Percentiles rank a stretch among this genome's conserved stretches.
These are phyloP conservation scores for Heterohyrax brucei DNA, from an alignment of 2,797 vertebrate species.

Conservation along the genomic window DNA sequence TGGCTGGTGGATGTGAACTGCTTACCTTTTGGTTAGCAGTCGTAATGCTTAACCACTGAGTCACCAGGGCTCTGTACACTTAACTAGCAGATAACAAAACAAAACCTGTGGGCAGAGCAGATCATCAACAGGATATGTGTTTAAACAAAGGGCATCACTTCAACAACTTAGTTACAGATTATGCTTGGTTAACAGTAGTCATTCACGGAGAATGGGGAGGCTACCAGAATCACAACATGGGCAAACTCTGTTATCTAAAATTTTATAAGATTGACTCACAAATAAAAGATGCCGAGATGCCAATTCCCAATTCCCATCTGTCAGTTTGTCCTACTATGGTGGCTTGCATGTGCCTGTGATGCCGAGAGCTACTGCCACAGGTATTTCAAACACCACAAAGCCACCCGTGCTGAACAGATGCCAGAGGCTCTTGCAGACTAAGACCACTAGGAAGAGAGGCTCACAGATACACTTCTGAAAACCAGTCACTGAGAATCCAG, in stretches of 20 bases:
- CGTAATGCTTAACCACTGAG: no score
- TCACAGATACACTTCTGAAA: background rate
- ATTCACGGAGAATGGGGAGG: background rate
- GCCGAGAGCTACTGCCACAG: background rate
- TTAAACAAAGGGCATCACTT: background rate
- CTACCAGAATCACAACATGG: background rate
- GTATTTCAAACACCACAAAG: background rate
- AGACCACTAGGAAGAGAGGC: background rate
- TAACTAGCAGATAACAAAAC: background rate
- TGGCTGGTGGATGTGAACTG: no score
- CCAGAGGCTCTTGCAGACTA: no score
- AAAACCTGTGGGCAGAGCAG: background rate
- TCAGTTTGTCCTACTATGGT: background rate
- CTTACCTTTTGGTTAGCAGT: no score
- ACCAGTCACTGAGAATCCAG: background rate
- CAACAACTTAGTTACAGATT: background rate
- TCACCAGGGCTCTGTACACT: background rate
- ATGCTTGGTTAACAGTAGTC: background rate
- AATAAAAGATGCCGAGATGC: background rate
- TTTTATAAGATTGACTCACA: background rate
- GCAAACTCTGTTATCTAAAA: background rate
- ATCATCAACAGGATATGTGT: accelerated
- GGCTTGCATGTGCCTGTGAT: background rate
- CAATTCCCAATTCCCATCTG: background rate
- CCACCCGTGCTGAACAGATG: background rate